Evolutionary conservation across 2,113 vertebrate species (phyloP), one percentile per base, ranked within the genome.

Genomic region (Triplophysa siluroides): DNA sequence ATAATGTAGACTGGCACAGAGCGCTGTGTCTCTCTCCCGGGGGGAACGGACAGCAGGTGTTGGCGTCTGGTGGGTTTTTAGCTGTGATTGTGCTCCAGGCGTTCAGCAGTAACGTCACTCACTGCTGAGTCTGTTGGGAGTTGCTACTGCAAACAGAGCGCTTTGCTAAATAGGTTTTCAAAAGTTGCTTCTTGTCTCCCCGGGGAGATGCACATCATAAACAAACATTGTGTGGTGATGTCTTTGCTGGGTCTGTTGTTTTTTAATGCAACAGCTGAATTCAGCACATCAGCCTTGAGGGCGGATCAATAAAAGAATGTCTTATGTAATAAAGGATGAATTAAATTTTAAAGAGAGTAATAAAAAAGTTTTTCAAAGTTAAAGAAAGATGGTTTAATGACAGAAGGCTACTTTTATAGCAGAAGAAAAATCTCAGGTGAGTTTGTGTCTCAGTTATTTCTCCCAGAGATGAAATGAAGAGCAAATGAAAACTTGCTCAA

Each of bases 11-110:
- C 75, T 62, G 26, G 68, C 50, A 21, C 24, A 43, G 41, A 50
- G 33, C 11, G 24, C 63, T 56, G 21, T 62, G 61, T 64, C 47
- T 11, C 4, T 60, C 23, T 33, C 75, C 56, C 21, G 24, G 26
- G 11, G 81, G 78, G 67, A 54, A 67, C 13, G 29, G 43, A 62
- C 78, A 66, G 77, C 83, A 85, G 77, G 77, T 85, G 66, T 63
- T 68, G 33, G 66, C 33, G 58, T 76, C 64, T 64, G 43, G 47
- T 62, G 33, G 50, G 62, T 67, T 54, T 79, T 63, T 61, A 54
- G 61, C 77, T 79, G 41, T 50, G 45, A 58, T 71, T 82, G 58
- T 78, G 43, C 29, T 67, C 19, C 29, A 78, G 69, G 45, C 33
- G 16, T 41, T 63, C 29, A 43, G 41, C 60, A 23, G 60, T 54